Conservation (phyloP, 2,113 vertebrate genomes). For the Antennarius striatus region DNA sequence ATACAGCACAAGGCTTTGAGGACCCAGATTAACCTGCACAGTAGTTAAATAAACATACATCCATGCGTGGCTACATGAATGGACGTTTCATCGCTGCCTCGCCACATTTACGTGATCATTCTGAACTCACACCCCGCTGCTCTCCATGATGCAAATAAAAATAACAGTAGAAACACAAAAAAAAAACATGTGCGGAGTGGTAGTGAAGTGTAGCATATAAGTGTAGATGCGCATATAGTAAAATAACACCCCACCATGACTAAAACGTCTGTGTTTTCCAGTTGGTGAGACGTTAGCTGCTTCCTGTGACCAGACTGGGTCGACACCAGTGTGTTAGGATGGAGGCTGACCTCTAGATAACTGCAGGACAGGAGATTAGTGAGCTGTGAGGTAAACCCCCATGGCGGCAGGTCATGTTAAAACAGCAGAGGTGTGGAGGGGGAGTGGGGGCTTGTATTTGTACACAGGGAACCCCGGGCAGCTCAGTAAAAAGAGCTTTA, state of each 20-base stretch:
- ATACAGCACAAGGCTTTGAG: constrained; percentile 64
- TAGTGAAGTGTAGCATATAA: background rate
- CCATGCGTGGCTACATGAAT: constrained; percentile 68
- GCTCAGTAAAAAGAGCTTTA: constrained; percentile 71
- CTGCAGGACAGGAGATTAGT: constrained; percentile 47
- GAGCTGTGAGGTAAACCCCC: constrained; percentile 57
- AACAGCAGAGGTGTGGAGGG: constrained; percentile 43
- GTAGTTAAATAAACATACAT: constrained; percentile 73
- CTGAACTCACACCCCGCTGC: constrained; percentile 32
- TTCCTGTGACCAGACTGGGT: constrained; percentile 34
- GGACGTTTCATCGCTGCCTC: constrained; percentile 58
- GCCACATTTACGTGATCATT: constrained; percentile 55
- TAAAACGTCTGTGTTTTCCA: too few species aligned
- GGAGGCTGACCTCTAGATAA: constrained; percentile 35
- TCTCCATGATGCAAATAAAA: constrained; percentile 66
- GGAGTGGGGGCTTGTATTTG: constrained; percentile 60
- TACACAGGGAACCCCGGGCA: constrained; percentile 71
- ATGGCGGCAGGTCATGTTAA: constrained; percentile 44
- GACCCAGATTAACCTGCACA: constrained; percentile 68
- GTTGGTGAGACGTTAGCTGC: background rate
- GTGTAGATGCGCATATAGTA: too few species aligned
- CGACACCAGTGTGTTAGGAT: constrained; percentile 19
- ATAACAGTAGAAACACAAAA: constrained; percentile 47
- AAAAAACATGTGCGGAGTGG: constrained; percentile 26
- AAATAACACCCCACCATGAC: too few species aligned